A percentile compares a stretch with the other conserved stretches of the same genome.
phyloP scores from a whole-genome alignment of 2,113 vertebrate species.

The Manacus vitellinus region DNA sequence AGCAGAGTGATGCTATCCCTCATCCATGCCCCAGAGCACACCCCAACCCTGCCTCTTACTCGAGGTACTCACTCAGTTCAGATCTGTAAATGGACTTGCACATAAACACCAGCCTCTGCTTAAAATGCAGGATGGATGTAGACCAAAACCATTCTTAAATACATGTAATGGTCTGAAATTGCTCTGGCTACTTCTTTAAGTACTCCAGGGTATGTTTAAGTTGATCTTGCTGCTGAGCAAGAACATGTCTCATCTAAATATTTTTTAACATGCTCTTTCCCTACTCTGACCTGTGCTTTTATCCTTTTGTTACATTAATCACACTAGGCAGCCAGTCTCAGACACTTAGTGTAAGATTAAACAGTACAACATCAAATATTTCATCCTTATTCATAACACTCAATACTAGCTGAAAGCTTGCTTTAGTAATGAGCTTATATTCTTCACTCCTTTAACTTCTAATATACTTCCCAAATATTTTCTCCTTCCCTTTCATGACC shows the following conservation, averaged over 20 bases:
- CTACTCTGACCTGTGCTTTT: slow-evolving; percentile 1
- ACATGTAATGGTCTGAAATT: background rate
- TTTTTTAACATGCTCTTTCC: background rate
- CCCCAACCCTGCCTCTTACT: background rate
- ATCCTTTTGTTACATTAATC: background rate
- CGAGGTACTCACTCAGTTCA: background rate
- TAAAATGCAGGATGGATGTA: background rate
- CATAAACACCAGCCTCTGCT: background rate
- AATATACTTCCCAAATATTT: background rate
- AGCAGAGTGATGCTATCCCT: background rate
- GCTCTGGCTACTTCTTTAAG: background rate
- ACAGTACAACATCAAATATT: background rate
- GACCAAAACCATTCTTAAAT: background rate
- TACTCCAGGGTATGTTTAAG: background rate
- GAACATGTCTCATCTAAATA: background rate
- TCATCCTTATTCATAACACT: background rate
- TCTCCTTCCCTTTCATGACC: background rate
- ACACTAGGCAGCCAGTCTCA: background rate
- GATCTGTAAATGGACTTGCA: background rate
- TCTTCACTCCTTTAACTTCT: background rate
- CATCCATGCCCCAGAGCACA: background rate
- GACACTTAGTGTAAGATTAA: background rate
- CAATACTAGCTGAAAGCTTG: background rate
- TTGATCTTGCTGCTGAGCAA: background rate
- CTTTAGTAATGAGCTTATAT: background rate